Base-by-base conservation (phyloP, 2,888 invertebrate genomes). In the Macrosiphum euphorbiae region DNA sequence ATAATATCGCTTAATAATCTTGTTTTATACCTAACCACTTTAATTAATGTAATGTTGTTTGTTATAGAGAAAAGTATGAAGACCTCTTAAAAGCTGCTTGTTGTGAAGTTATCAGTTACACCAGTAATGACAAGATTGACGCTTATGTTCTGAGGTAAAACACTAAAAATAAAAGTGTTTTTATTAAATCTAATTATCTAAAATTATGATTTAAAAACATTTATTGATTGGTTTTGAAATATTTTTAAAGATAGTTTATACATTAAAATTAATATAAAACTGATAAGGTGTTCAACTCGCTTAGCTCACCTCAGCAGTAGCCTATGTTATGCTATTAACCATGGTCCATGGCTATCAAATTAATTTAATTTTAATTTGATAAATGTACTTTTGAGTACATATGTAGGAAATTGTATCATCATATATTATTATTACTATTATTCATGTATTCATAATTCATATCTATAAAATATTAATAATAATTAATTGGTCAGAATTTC, bases 51-150 rank as follows among this genome's bases (percentile, higher is more conserved):
- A 35, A 87, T 50, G n/a, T 88, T 67, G 20, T 91, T 85, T 88
- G 90, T 94, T 97, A 24, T 97, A 99, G 99, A 95, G 96, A 97
- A 96, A 97, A 98, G 96, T 98, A 99, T 98, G 99, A 99, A 96
- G 97, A 97, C 91, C 96, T 99, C 94, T 96, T 99, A 96, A 97
- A 98, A 96, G 97, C 98, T 95, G 99, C 99, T 52, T 97, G 98
- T 95, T 99, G 99, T 96, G 99, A 99, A 96, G 99, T 99, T 95
- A 98, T 99, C 96, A 99, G 99, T 96, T 98, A 97, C 96, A 97
- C 97, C 94, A 97, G 97, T 96, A 98, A 98, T 96, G 98, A 98
- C 95, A 97, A 97, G 96, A 97, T 99, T 95, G 99, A 99, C 96
- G 98, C 99, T 87, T 99, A 99, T 96, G 98, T 99, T 52, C 97